Evolutionary conservation across 2,797 vertebrate genomes (phyloP).

Genomic region (Micrastur ruficollis): DNA sequence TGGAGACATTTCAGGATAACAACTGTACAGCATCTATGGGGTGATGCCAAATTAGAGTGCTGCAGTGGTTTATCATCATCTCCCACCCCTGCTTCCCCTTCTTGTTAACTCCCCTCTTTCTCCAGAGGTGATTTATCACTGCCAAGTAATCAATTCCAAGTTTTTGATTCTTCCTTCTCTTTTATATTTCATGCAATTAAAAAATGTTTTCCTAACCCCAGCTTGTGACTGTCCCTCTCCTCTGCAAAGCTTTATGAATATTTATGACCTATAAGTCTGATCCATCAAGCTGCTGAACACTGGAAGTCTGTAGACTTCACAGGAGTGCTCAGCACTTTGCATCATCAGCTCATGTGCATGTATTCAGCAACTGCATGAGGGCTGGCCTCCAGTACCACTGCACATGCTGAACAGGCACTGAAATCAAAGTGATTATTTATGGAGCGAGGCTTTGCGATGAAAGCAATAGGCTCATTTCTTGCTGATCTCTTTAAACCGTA

Average conservation of each 20-base stretch:
- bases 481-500: background rate
- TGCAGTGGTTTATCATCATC: background rate
- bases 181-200: background rate
- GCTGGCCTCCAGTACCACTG: background rate
- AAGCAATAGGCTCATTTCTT: background rate
- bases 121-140: constrained; percentile 29
- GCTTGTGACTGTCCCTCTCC: background rate
- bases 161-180: background rate
- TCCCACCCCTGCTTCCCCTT: background rate
- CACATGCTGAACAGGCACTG: background rate
- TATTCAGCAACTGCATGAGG: background rate
- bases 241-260: background rate
- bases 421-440: background rate
- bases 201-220: background rate
- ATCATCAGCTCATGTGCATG: background rate
- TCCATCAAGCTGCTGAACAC: background rate
- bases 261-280: background rate
- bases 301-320: background rate
- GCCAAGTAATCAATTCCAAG: background rate
- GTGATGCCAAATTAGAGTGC: background rate
- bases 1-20: background rate
- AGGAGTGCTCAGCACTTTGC: background rate
- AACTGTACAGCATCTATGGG: background rate
- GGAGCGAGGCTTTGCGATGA: background rate
- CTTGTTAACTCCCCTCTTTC: background rate